Conservation (phyloP, 2,888 invertebrate genomes). For the Caenorhabditis becei region DNA sequence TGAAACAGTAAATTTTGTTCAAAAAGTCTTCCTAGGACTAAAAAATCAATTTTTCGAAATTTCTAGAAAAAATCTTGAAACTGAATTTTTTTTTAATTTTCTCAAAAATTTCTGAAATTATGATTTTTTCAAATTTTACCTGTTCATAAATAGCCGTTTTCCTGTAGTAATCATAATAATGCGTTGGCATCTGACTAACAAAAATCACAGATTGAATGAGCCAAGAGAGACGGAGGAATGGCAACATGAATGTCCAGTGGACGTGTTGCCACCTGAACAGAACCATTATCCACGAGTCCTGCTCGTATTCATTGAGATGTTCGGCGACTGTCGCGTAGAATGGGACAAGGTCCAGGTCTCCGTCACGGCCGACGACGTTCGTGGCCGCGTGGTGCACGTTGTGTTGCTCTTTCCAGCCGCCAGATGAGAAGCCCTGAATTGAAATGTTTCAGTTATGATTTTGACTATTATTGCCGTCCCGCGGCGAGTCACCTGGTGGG, state of each 20-base stretch:
- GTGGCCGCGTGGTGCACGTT: slow-evolving; percentile 81
- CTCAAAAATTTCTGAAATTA: no score
- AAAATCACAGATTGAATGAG: slow-evolving; percentile 77
- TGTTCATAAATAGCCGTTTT: slow-evolving; percentile 69
- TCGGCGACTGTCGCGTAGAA: slow-evolving; percentile 80
- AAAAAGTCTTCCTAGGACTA: no score
- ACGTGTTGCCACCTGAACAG: slow-evolving; percentile 80
- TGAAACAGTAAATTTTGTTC: no score
- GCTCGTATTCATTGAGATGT: slow-evolving; percentile 71
- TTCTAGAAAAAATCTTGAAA: no score
- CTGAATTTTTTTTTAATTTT: no score
- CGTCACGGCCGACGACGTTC: slow-evolving; percentile 79
- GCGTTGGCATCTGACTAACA: slow-evolving; percentile 75
- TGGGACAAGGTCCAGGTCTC: slow-evolving; percentile 80
- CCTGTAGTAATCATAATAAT: slow-evolving; percentile 75
- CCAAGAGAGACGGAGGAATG: slow-evolving; percentile 79
- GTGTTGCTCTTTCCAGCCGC: slow-evolving; percentile 81
- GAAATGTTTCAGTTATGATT: neutral
- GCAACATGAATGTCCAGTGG: slow-evolving; percentile 79
- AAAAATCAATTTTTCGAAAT: no score
- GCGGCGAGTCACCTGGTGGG: no score
- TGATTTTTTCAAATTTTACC: slow-evolving; percentile 29
- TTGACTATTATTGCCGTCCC: no score
- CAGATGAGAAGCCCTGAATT: slow-evolving; percentile 76
- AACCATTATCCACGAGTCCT: slow-evolving; percentile 72